Base-by-base conservation (phyloP, 2,888 invertebrate genomes). In the Philereme transversata region DNA sequence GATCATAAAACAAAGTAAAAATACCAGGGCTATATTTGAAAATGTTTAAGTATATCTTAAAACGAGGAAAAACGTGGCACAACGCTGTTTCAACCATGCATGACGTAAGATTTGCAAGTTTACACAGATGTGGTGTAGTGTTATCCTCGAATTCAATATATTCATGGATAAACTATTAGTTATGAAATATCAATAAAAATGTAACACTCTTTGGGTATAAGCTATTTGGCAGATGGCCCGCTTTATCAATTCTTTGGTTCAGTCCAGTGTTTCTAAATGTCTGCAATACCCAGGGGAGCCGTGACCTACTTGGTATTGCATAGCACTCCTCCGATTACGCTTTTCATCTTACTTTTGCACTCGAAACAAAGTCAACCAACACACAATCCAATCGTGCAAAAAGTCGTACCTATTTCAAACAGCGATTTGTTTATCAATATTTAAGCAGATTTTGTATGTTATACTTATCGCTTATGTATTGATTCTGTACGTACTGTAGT, bases 91-190 rank as follows among this genome's bases (percentile, higher is more conserved):
- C 22, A 49, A 41, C 38, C 49, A 36, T 78, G 73, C 49, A 36
- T 78, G 73, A 76, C 76, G 79, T 75, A 70, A 71, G 9, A 59
- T 56, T 38, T 44, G 57, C 51, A 41, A 63, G 79, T 84, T 79
- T 82, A 68, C 68, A 76, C 82, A 83, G 79, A 69, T 83, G 79
- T 46, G 22, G 50, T 41, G 45, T 35, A 10, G 9, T 45, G 35
- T 47, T 33, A 40, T 38, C 33, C 9, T 43, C 9, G 8, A 22
- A 22, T 3, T 22, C 3, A 22, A 22, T 2, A 22, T 3, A 44
- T 48, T 49, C 51, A 40, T 49, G 11, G 46, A 11, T 8, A 45
- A 51, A 45, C 44, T 34, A 8, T 9, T 4, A 8, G 8, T 41
- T 41, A 41, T n/a, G 43, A 9, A n/a, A n/a, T 43, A 40, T 40